Evolutionary conservation across 2,113 vertebrate genomes (phyloP), one percentile per base, ranked within the genome.

Genomic region (Thunnus thynnus): DNA sequence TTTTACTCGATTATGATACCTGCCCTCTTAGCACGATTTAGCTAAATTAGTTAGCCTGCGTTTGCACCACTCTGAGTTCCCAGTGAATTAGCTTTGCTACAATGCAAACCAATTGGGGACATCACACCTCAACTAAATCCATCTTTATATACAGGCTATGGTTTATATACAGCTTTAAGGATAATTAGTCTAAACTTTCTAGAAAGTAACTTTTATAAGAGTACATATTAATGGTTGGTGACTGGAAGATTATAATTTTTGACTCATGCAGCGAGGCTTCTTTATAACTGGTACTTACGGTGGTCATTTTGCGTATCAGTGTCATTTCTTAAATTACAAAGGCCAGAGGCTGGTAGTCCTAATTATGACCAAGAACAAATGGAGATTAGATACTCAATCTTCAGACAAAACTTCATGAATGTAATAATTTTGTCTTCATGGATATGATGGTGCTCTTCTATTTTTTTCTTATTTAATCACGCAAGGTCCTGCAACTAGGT

Each of bases 221-320:
- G 22, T 1, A 22, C 22, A 22, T 22, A 22, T 22, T 22, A 22
- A 22, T 22, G 22, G 22, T 22, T 22, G 22, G 22, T 22, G 22
- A 22, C 22, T 74, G 57, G 27, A 52, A 22, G 36, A 25, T 30
- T 18, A 27, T 32, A 0, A 55, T 62, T 66, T 73, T 13, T 46
- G 18, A 71, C n/a, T 79, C 54, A 5, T 44, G 54, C 17, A 65
- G 79, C 2, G 25, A 55, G 48, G 48, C 70, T 18, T 65, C 63
- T 9, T 18, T 65, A 2, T 73, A 77, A 86, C 71, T 77, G 72
- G 36, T 18, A 74, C 70, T 72, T 16, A 30, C 41, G n/a, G 3
- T 41, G 50, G 32, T 81, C 72, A 82, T 72, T 77, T 69, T 50
- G 48, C 5, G 1, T 56, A 67, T 52, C 2, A 56, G 1, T 56